Percentiles rank a stretch among this genome's conserved stretches.
These are phyloP conservation scores for Caiman crocodilus DNA, from an alignment of 2,797 vertebrate species.

Conservation along the genomic window DNA sequence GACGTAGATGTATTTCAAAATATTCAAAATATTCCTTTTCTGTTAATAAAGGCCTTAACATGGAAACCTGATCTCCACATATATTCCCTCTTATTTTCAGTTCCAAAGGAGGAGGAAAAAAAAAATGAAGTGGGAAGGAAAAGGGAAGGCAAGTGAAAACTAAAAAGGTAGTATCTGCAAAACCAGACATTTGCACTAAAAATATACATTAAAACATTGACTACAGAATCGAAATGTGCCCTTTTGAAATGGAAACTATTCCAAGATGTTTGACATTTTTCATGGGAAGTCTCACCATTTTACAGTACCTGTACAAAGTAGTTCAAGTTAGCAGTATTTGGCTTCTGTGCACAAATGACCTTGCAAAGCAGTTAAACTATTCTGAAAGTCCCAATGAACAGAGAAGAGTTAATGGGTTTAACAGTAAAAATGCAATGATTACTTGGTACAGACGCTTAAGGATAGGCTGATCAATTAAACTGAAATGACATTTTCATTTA, in stretches of 20 bases:
- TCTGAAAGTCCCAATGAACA: background rate
- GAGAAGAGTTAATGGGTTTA: background rate
- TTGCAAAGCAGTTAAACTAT: background rate
- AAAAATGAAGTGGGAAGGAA: background rate
- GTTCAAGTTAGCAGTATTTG: conserved; percentile 2
- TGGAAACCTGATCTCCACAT: too few species aligned
- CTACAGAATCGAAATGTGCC: background rate
- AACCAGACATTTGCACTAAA: background rate
- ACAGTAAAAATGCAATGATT: background rate
- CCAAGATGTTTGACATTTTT: background rate
- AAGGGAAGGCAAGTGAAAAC: background rate
- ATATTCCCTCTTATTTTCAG: background rate
- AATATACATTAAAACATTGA: background rate
- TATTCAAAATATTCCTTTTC: background rate
- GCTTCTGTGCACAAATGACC: background rate
- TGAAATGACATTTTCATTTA: background rate
- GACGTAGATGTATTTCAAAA: background rate
- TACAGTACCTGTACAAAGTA: background rate
- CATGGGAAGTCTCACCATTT: background rate
- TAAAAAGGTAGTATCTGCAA: background rate
- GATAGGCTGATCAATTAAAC: background rate
- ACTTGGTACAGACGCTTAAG: too few species aligned
- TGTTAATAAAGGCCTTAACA: too few species aligned
- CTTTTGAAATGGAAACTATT: background rate
- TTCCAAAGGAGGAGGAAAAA: background rate